Conservation (phyloP, 2,888 invertebrate genomes). For the Phyllotreta cruciferae region DNA sequence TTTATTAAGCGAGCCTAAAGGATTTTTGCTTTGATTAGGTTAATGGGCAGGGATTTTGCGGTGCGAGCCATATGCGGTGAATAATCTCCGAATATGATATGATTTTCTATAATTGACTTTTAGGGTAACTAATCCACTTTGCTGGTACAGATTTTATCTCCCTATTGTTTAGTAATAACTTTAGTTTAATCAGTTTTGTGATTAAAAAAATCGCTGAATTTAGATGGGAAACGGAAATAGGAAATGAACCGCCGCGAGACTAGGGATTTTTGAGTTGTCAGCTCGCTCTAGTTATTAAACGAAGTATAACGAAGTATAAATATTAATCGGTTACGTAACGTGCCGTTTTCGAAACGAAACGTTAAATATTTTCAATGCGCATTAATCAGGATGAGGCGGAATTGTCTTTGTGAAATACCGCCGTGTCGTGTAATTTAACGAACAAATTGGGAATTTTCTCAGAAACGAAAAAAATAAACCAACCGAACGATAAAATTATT, state of each 20-base stretch:
- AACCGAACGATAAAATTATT: slow-evolving; percentile 32
- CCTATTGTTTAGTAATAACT: too few relatives aligned
- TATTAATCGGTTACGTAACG: too few relatives aligned
- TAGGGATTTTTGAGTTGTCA: too few relatives aligned
- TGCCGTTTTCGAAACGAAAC: too few relatives aligned
- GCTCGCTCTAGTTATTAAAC: not conserved
- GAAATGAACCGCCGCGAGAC: not conserved
- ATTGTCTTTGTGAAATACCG: slow-evolving; percentile 27
- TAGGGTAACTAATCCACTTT: slow-evolving; percentile 10
- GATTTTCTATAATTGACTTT: slow-evolving; percentile 14
- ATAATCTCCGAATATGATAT: slow-evolving; percentile 19
- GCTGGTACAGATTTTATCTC: not conserved
- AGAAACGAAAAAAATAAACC: slow-evolving; percentile 40
- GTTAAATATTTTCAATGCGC: too few relatives aligned
- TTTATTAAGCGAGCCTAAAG: slow-evolving; percentile 40
- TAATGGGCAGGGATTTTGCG: slow-evolving; percentile 37
- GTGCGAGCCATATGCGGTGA: slow-evolving; percentile 29
- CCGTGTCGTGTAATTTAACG: slow-evolving; percentile 31
- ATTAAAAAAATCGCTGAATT: too few relatives aligned
- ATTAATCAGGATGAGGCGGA: too few relatives aligned
- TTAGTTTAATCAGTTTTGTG: not conserved
- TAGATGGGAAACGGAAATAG: too few relatives aligned
- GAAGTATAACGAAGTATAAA: too few relatives aligned
- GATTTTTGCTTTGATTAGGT: slow-evolving; percentile 39
- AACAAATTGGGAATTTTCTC: slow-evolving; percentile 45